Conservation (phyloP, 1,140 invertebrate species). For the Drosophila prosaltans region DNA sequence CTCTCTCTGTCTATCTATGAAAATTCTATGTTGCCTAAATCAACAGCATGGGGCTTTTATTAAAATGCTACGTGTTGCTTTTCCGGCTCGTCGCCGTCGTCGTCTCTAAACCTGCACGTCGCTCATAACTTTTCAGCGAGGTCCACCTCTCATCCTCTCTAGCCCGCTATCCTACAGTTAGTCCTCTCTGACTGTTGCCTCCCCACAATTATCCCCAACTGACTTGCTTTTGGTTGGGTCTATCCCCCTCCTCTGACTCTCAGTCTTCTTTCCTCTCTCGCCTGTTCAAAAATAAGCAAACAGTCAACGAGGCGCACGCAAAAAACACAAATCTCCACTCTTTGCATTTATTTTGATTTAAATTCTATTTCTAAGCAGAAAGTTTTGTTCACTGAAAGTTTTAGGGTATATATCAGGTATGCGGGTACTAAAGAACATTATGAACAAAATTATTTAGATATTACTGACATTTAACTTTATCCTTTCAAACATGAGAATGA, state of each 20-base stretch:
- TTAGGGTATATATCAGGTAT: not conserved
- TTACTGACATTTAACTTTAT: no score
- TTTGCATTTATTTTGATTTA: slow-evolving; percentile 54
- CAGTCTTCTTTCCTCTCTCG: not conserved
- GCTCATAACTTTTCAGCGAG: slow-evolving; percentile 53
- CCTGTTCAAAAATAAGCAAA: slow-evolving; percentile 44
- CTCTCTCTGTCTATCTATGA: not conserved
- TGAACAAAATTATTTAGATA: not conserved
- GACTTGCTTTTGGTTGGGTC: slow-evolving; percentile 19
- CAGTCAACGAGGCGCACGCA: slow-evolving; percentile 25
- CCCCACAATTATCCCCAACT: not conserved
- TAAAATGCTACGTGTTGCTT: slow-evolving; percentile 70
- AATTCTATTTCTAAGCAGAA: slow-evolving; percentile 37
- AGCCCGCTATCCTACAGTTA: not conserved
- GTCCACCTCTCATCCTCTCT: not conserved
- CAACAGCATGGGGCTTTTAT: slow-evolving; percentile 48
- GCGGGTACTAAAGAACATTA: not conserved
- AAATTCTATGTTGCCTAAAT: slow-evolving; percentile 26
- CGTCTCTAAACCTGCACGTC: slow-evolving; percentile 41
- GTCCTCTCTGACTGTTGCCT: not conserved
- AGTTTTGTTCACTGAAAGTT: not conserved
- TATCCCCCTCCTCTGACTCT: not conserved
- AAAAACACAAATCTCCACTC: slow-evolving; percentile 26
- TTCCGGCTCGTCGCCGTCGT: slow-evolving; percentile 31
- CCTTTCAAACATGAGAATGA: no score